Evolutionary conservation across 2,797 vertebrate species (phyloP).

Genomic region (Rhynchotus rufescens): DNA sequence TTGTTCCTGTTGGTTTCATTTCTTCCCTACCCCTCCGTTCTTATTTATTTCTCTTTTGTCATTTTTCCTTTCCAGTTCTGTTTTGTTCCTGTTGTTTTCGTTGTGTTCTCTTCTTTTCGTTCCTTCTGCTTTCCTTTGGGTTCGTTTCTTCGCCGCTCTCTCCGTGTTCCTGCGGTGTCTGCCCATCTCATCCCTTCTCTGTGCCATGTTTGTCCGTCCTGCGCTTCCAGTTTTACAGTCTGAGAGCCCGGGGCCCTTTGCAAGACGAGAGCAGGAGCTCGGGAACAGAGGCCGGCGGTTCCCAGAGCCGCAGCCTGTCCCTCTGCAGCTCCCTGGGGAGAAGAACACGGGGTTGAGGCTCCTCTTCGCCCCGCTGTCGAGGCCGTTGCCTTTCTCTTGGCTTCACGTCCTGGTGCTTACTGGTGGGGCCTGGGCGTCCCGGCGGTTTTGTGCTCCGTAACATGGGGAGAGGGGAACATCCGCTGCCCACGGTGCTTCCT

Average conservation of each 20-base stretch:
- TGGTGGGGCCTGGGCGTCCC: neutral
- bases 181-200: constrained; percentile 79
- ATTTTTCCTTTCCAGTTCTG: constrained; percentile 61
- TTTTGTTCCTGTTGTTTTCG: constrained; percentile 64
- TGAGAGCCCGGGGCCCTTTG: neutral
- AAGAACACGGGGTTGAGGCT: neutral
- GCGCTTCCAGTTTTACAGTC: constrained; percentile 79
- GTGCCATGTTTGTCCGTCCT: constrained; percentile 75
- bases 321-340: neutral
- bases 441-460: neutral
- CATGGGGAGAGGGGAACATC: fast-evolving
- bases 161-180: constrained; percentile 77
- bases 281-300: neutral
- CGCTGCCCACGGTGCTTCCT: neutral
- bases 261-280: neutral
- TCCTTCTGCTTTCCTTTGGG: neutral
- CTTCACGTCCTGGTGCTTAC: neutral
- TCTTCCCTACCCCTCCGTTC: constrained; percentile 36
- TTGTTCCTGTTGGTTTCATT: constrained; percentile 79
- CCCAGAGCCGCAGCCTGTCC: neutral
- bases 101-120: constrained; percentile 19
- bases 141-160: neutral
- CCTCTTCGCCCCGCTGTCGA: neutral
- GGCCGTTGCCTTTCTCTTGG: neutral
- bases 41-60: constrained; percentile 48